Evolutionary conservation across 2,888 invertebrate species (phyloP).

Genomic region (Xanthia icteritia): DNA sequence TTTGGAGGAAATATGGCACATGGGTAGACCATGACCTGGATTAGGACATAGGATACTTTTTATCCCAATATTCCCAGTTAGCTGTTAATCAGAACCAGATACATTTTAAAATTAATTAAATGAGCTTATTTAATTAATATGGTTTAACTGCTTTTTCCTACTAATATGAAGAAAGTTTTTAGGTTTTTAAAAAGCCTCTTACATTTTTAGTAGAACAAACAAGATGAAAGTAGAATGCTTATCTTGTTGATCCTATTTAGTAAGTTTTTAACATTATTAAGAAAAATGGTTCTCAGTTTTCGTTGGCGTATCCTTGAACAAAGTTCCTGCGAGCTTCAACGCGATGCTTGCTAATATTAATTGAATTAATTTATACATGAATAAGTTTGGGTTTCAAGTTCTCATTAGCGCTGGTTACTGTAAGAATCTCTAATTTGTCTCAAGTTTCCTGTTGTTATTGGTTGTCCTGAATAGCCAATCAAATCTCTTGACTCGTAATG

Average conservation of each 20-base stretch:
- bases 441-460: neutral
- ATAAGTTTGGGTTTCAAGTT: slow-evolving; percentile 15
- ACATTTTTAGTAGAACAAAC: slow-evolving; percentile 23
- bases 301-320: slow-evolving; percentile 26
- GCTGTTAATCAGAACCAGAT: no score
- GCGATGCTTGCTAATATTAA: slow-evolving; percentile 19
- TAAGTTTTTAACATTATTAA: slow-evolving; percentile 44
- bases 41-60: no score
- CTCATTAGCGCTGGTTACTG: slow-evolving; percentile 19
- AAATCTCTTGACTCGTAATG: neutral
- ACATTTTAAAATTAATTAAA: no score
- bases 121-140: no score
- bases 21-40: no score
- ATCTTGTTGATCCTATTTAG: slow-evolving; percentile 37
- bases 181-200: neutral
- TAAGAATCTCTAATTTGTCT: slow-evolving; percentile 11
- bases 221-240: slow-evolving; percentile 34
- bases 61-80: no score
- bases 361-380: slow-evolving; percentile 36
- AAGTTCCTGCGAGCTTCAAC: slow-evolving; percentile 22
- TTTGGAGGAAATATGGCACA: no score
- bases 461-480: neutral
- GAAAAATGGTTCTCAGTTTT: slow-evolving; percentile 50
- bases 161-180: neutral
- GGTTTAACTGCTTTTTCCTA: neutral